Conservation (phyloP, 2,113 vertebrate species). For the Onychorhynchus coronatus region DNA sequence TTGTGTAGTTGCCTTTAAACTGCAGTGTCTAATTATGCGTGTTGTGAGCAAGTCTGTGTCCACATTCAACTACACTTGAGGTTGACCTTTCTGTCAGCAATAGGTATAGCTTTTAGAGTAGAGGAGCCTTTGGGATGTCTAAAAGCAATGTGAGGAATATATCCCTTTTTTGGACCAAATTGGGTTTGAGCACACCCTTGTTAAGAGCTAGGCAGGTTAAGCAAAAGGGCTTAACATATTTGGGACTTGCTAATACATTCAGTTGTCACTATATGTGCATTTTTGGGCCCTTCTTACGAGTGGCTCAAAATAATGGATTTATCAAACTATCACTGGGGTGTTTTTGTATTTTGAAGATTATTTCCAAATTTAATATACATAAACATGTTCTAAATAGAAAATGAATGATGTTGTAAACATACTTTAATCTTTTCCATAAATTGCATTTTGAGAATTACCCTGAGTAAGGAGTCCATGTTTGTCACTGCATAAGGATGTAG, state of each 20-base stretch:
- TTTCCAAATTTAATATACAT: background rate
- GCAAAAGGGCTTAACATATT: background rate
- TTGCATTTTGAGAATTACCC: background rate
- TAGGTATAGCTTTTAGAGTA: background rate
- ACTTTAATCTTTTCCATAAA: background rate
- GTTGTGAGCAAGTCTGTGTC: background rate
- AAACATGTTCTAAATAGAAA: background rate
- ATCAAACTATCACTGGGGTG: background rate
- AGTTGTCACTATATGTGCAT: background rate
- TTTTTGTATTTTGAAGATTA: background rate
- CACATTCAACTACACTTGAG: accelerated
- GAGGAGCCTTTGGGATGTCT: background rate
- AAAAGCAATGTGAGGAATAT: background rate
- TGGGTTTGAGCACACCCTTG: background rate
- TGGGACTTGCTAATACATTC: background rate
- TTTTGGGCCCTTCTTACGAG: background rate
- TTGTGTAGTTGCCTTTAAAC: background rate
- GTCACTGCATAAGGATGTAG: background rate
- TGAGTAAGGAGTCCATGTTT: background rate
- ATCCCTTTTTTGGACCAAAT: background rate
- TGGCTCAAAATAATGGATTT: background rate
- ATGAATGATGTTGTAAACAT: background rate
- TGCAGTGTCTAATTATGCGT: background rate
- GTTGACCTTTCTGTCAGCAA: background rate
- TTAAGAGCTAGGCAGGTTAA: background rate